Evolutionary conservation across 1,140 invertebrate genomes (phyloP), one percentile per base, ranked within the genome.

Genomic region (Ridgeia piscesae): DNA sequence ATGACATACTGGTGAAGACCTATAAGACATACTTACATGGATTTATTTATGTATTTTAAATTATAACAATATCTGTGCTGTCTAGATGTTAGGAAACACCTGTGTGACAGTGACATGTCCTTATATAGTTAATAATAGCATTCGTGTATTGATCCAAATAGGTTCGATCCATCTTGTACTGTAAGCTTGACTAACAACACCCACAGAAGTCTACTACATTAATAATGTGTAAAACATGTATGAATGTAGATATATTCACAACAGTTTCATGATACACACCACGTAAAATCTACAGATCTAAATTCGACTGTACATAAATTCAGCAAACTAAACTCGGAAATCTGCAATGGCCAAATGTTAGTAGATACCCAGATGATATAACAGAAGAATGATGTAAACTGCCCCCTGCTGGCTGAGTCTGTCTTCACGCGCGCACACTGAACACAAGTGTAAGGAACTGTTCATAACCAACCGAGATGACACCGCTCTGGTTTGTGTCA

Each of bases 401-500:
- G 58, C 58, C 58, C 6, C 11, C 58, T 77, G 27, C 58, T 27
- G 58, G 14, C 58, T 77, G 58, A 27, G 11, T 2, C 2, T 2
- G 17, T 77, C 58, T 77, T 95, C 97, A 98, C 95, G 98, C 97
- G 97, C 98, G 98, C 91, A 99, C 96, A 95, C 98, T 98, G 95
- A 99, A 99, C 33, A 99, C 99, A 97, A 99, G 98, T 93, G 97
- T 97, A 34, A 99, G 97, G 96, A 99, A 99, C 95, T 99, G 98
- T 96, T 99, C 99, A 95, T 99, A 99, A 94, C 98, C 98, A 95
- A 99, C 99, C 88, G 98, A 98, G 93, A 99, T 99, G 91, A 98
- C 97, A 11, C 99, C 99, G 97, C 99, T 98, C 96, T 98, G 97
- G 96, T 99, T 98, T 9, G 98, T 98, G 95, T 99, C 99, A 94